Evolutionary conservation across 1,140 invertebrate species (phyloP).

Genomic region (Mesaphorura yosii): DNA sequence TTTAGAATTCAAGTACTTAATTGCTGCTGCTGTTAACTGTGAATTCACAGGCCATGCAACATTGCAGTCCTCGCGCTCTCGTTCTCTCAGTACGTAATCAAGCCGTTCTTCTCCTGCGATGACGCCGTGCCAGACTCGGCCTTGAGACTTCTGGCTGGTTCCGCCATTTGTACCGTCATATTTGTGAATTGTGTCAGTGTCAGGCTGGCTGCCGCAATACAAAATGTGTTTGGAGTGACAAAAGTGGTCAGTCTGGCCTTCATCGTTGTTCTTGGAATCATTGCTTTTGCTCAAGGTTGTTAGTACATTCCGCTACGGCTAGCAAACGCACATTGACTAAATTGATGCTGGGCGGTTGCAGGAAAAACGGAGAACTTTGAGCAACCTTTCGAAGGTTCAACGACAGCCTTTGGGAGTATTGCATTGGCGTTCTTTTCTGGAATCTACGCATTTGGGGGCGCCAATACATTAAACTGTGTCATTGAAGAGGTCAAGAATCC

Average conservation of each 20-base stretch:
- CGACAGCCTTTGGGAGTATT: conserved; percentile 65
- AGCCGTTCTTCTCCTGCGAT: conserved; percentile 66
- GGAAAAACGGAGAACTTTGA: conserved; percentile 58
- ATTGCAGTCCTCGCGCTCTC: conserved; percentile 94
- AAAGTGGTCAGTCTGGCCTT: conserved; percentile 43
- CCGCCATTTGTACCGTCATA: conserved; percentile 65
- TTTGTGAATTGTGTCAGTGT: conserved; percentile 82
- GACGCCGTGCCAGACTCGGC: conserved; percentile 58
- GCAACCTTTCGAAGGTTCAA: conserved; percentile 64
- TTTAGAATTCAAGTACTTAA: background rate
- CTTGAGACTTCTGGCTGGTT: conserved; percentile 58
- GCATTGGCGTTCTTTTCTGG: conserved; percentile 87
- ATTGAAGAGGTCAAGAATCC: conserved; percentile 87
- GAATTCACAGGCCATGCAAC: conserved; percentile 59
- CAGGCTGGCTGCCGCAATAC: conserved; percentile 69
- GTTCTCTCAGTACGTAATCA: conserved; percentile 86
- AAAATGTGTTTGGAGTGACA: conserved; percentile 55
- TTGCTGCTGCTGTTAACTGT: background rate
- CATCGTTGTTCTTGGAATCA: conserved; percentile 52
- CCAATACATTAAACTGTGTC: conserved; percentile 75
- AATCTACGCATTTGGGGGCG: conserved; percentile 87
- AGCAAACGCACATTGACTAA: too few relatives aligned
- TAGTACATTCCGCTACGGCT: conserved; percentile 54
- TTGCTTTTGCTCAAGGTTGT: too few relatives aligned
- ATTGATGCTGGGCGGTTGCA: too few relatives aligned